Evolutionary conservation across 2,113 vertebrate genomes (phyloP), one percentile per base, ranked within the genome.

Genomic region (Pachyramphus minor): DNA sequence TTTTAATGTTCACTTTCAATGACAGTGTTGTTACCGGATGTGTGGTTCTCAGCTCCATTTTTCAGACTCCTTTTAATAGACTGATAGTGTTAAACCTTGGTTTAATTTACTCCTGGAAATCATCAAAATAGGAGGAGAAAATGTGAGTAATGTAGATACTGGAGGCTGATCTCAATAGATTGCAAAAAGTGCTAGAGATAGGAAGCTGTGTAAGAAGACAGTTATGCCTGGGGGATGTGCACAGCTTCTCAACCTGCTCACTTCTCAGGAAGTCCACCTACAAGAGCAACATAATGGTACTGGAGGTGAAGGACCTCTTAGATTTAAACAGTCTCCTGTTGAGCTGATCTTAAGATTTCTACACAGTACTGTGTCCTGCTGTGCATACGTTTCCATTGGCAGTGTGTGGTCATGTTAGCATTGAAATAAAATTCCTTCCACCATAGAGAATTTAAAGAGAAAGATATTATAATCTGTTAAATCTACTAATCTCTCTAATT

Each of bases 61-160:
- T 72, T 19, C 19, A 84, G 27, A 63, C 21, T 78, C 7, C 21
- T n/a, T 68, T 81, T 25, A 58, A 9, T 37, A n/a, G 7, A 59
- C 11, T 11, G 3, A 2, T 2, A 12, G 6, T 58, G 14, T 15
- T 87, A 53, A 41, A 23, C 18, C 9, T 45, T 64, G 3, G 14
- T 84, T 53, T 44, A 80, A 58, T 55, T 84, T n/a, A n/a, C 25
- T 76, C 6, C 10, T 45, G 10, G 41, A 89, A 83, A 67, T 37
- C 68, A 35, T 7, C 17, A 15, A 15, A 78, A 41, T 30, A 44
- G 17, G 12, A 59, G 3, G 1, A 6, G 3, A 28, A 73, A 69
- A 23, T 33, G 2, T 12, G 9, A 4, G 2, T 33, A 35, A 58
- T 1, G 0, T 10, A 55, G 33, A 58, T 27, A 59, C 1, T 23